Conservation (phyloP, 2,797 vertebrate species). For the Xenops minutus region DNA sequence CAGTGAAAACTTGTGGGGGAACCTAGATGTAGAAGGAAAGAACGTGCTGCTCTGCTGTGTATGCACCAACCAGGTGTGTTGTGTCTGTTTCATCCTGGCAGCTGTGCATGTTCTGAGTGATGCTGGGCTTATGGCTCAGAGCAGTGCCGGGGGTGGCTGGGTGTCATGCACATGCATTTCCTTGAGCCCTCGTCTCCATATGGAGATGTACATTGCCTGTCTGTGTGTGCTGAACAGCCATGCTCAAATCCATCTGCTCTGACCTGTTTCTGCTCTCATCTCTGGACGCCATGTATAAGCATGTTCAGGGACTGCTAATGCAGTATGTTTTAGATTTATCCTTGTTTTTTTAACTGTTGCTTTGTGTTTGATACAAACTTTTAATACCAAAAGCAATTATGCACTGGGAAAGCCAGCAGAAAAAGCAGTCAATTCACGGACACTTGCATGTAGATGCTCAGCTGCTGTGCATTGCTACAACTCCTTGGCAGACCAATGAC, state of each 20-base stretch:
- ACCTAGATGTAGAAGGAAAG: background rate
- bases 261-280: background rate
- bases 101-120: rapidly evolving
- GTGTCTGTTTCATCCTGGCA: background rate
- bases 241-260: background rate
- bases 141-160: rapidly evolving
- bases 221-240: background rate
- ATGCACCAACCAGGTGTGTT: too few species aligned
- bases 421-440: background rate
- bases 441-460: background rate
- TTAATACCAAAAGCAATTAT: background rate
- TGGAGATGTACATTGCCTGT: background rate
- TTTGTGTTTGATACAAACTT: background rate
- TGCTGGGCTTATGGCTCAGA: background rate
- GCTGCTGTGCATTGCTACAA: background rate
- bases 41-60: background rate
- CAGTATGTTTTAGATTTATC: background rate
- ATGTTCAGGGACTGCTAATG: background rate
- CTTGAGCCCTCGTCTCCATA: rapidly evolving
- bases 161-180: background rate
- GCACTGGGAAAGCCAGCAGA: background rate
- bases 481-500: background rate
- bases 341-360: background rate
- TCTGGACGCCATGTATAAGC: background rate
- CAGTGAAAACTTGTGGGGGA: background rate